Percentiles rank a stretch among this genome's conserved stretches.
Conservation (phyloP, 2,888 invertebrate genomes). For the Chirona hameri region DNA sequence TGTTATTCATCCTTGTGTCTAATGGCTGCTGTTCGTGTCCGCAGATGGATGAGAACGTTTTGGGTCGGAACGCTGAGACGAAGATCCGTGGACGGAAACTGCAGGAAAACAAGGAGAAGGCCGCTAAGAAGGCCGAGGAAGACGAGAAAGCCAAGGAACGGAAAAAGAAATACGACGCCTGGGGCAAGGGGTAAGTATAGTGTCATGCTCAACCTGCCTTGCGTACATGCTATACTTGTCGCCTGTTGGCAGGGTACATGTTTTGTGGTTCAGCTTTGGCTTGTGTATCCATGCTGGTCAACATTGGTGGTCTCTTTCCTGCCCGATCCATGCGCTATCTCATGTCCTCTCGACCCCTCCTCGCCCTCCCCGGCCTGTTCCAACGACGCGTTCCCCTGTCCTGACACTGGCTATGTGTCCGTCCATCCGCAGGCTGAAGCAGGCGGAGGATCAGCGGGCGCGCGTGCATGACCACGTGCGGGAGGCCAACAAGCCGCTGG, state of each 20-base stretch:
- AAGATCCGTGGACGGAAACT: slow-evolving; percentile 65
- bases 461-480: slow-evolving; percentile 69
- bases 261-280: too few relatives aligned
- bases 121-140: slow-evolving; percentile 62
- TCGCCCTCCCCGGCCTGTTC: too few relatives aligned
- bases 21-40: slow-evolving; percentile 37
- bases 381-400: too few relatives aligned
- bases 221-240: too few relatives aligned
- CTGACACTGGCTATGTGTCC: too few relatives aligned
- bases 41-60: slow-evolving; percentile 65
- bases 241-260: too few relatives aligned
- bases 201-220: not conserved
- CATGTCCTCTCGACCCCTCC: too few relatives aligned
- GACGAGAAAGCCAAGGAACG: slow-evolving; percentile 59
- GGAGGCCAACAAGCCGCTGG: slow-evolving; percentile 86
- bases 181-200: slow-evolving; percentile 69
- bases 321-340: too few relatives aligned
- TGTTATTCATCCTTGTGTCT: too few relatives aligned
- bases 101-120: slow-evolving; percentile 64
- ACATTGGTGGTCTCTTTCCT: too few relatives aligned
- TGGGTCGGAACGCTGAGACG: slow-evolving; percentile 66
- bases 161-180: slow-evolving; percentile 71
- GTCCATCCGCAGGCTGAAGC: slow-evolving; percentile 60
- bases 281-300: too few relatives aligned
- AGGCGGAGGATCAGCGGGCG: slow-evolving; percentile 68